These are phyloP conservation scores for Thymelicus sylvestris DNA, from an alignment of 2,888 invertebrate genomes.

Conservation along the genomic window DNA sequence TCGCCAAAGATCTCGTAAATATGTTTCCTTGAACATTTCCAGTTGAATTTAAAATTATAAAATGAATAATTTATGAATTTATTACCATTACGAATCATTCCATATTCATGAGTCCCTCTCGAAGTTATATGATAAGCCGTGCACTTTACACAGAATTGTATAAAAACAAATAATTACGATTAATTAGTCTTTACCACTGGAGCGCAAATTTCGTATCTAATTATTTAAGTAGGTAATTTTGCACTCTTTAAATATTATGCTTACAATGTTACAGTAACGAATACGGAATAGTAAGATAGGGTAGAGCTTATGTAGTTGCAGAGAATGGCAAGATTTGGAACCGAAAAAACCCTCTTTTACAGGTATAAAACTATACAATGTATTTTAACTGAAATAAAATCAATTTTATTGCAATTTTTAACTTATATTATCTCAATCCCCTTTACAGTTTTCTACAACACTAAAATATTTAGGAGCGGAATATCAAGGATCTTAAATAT, in stretches of 20 bases:
- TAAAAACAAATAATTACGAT: neutral
- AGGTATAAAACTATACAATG: too few relatives aligned
- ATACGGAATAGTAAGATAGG: too few relatives aligned
- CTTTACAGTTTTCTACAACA: too few relatives aligned
- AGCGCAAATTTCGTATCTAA: neutral
- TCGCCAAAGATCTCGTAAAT: neutral
- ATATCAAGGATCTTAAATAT: too few relatives aligned
- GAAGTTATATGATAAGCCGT: neutral
- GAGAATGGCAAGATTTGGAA: too few relatives aligned
- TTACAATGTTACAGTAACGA: too few relatives aligned
- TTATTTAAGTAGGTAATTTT: neutral
- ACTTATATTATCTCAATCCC: too few relatives aligned
- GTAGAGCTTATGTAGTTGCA: too few relatives aligned
- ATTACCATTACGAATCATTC: neutral
- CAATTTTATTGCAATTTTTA: too few relatives aligned
- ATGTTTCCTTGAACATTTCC: neutral
- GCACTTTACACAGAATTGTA: neutral
- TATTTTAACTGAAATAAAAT: too few relatives aligned
- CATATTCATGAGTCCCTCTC: neutral
- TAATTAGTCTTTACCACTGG: neutral
- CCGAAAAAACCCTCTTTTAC: too few relatives aligned
- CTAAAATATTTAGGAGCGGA: too few relatives aligned
- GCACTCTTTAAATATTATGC: neutral
- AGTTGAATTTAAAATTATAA: neutral
- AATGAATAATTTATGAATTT: neutral